phyloP scores from a whole-genome alignment of 2,113 vertebrate genomes.

The Stictonetta naevosa region DNA sequence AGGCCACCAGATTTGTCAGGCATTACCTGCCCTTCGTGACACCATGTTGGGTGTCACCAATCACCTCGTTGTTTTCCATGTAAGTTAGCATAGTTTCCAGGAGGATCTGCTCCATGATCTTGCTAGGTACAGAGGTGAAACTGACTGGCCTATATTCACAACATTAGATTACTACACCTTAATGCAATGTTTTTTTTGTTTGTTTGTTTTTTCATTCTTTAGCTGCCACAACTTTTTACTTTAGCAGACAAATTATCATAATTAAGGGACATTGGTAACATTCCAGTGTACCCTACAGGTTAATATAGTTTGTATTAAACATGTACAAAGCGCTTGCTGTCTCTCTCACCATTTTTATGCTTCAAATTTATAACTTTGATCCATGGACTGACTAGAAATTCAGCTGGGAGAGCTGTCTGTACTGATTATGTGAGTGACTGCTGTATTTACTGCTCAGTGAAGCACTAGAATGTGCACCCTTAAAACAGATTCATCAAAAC shows the following conservation, averaged over 20 bases:
- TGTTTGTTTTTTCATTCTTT: background rate
- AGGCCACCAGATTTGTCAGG: too few relatives aligned
- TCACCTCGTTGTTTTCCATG: too few relatives aligned
- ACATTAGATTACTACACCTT: background rate
- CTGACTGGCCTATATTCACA: background rate
- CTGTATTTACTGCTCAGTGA: background rate
- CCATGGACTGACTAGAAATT: background rate
- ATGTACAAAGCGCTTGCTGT: rapidly evolving
- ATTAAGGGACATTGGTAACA: background rate
- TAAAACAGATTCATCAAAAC: background rate
- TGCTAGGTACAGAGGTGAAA: too few relatives aligned
- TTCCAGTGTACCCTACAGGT: background rate
- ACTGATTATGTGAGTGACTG: background rate
- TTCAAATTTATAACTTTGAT: background rate
- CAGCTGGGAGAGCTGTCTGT: background rate
- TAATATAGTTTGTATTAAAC: background rate
- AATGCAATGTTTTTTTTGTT: background rate
- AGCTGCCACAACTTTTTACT: background rate
- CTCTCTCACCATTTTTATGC: background rate
- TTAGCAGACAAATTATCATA: background rate
- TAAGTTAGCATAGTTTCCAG: too few relatives aligned
- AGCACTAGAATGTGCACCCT: background rate
- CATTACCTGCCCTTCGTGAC: too few relatives aligned
- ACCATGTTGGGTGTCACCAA: too few relatives aligned
- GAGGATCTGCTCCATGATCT: too few relatives aligned